Conservation (phyloP, 1,140 invertebrate genomes). For the Aphelenchoides besseyi region DNA sequence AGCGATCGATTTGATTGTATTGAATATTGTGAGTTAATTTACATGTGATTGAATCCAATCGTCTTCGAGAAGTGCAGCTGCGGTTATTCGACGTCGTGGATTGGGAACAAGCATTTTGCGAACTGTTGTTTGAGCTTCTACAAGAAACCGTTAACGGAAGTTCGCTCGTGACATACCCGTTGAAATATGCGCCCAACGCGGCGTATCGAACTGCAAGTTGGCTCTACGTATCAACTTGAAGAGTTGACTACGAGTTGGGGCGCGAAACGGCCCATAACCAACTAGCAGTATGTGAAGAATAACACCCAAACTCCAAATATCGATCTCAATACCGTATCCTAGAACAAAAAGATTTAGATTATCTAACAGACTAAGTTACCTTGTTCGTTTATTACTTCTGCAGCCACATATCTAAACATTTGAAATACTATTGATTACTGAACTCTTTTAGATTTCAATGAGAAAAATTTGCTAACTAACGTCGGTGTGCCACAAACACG, state of each 20-base stretch:
- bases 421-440: too few relatives aligned
- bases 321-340: constrained; percentile 50
- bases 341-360: constrained; percentile 9
- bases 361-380: constrained; percentile 7
- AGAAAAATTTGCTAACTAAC: not conserved
- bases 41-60: constrained; percentile 37
- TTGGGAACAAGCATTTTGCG: constrained; percentile 36
- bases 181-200: constrained; percentile 39
- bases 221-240: constrained; percentile 43
- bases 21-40: too few relatives aligned
- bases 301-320: constrained; percentile 51
- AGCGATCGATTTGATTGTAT: too few relatives aligned
- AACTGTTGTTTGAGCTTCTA: constrained; percentile 42
- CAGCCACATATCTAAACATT: constrained; percentile 34
- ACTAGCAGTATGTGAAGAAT: constrained; percentile 45
- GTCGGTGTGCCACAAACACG: constrained; percentile 50
- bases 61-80: constrained; percentile 26
- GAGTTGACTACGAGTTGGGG: constrained; percentile 27
- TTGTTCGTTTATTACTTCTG: constrained; percentile 38
- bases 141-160: constrained; percentile 9
- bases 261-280: constrained; percentile 51
- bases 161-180: constrained; percentile 25
- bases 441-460: constrained; percentile 21
- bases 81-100: constrained; percentile 11
- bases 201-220: constrained; percentile 32